Evolutionary conservation across 1,140 invertebrate genomes (phyloP), one percentile per base, ranked within the genome.

Genomic region (Lepidurus packardi): DNA sequence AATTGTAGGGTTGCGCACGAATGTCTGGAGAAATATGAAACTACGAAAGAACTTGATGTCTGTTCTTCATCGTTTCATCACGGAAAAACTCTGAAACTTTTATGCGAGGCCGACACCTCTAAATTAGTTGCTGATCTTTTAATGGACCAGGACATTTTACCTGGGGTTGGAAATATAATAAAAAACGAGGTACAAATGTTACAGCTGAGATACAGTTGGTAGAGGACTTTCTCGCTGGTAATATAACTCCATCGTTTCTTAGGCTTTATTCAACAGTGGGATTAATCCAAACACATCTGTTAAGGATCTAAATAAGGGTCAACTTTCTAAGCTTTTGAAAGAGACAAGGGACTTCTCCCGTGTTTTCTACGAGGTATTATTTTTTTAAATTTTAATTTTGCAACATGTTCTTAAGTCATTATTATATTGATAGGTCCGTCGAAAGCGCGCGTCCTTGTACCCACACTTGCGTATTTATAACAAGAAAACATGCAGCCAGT

Each of bases 91-190:
- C 13, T 65, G 21, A 65, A 16, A 21, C 53, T 13, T 13, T 65
- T 65, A 16, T 65, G 16, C 53, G 53, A 65, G 21, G 53, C 53
- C 53, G 16, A 13, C 21, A 65, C 16, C 21, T 47, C 73, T 10
- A 75, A 78, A 24, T 77, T 79, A 43, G 78, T 84, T 0, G 83
- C 83, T 82, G 84, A 84, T 82, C 83, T 84, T 0, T 75, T 84
- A 44, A 75, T 84, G 78, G 84, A 84, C 74, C 84, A 84, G 75
- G 78, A 79, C 21, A 81, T 84, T 74, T 74, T 84, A 10, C 84
- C 84, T 73, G 84, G 84, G 2, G 84, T 84, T 43, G 84, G 84
- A 73, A 84, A 84, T 76, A 84, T 84, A 44, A 84, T 84, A 44
- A 84, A 84, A 76, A 84, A 84, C 78, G 81, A 81, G 79, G 81